Conservation (phyloP, 2,113 vertebrate genomes). For the Sceloporus tristichus region DNA sequence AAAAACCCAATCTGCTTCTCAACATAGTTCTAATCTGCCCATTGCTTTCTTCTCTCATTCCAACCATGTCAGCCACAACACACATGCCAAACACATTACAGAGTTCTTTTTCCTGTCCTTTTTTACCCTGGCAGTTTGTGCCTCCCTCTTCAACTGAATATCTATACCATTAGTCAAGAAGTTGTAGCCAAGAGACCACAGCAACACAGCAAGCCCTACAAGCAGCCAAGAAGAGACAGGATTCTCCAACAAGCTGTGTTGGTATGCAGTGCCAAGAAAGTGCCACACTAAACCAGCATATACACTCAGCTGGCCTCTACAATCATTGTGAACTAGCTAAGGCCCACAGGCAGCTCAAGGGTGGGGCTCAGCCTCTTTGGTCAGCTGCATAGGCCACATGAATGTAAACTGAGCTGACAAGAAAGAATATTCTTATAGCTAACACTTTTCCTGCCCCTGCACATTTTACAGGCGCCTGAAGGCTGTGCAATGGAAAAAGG, state of each 20-base stretch:
- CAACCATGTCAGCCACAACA: not conserved
- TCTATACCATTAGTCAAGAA: not conserved
- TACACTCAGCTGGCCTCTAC: conserved; percentile 29
- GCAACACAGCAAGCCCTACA: not conserved
- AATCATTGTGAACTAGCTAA: conserved; percentile 7
- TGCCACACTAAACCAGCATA: not conserved
- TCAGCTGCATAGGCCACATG: conserved; percentile 21
- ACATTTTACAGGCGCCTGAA: not conserved
- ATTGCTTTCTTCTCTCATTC: not conserved
- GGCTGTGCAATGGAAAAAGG: not conserved
- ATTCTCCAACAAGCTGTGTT: not conserved
- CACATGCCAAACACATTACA: not conserved
- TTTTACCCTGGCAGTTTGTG: fast-evolving
- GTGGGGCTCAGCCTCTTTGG: not conserved
- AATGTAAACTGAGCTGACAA: conserved; percentile 25
- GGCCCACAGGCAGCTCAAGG: not conserved
- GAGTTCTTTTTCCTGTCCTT: not conserved
- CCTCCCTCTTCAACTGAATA: fast-evolving
- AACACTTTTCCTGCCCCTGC: not conserved
- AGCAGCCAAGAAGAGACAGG: not conserved
- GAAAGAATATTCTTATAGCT: conserved; percentile 5
- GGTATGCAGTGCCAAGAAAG: not conserved
- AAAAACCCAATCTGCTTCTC: not conserved
- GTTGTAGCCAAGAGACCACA: fast-evolving
- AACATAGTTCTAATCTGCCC: not conserved